Evolutionary conservation across 2,797 vertebrate species (phyloP).

Genomic region (Diglossa cyanea): DNA sequence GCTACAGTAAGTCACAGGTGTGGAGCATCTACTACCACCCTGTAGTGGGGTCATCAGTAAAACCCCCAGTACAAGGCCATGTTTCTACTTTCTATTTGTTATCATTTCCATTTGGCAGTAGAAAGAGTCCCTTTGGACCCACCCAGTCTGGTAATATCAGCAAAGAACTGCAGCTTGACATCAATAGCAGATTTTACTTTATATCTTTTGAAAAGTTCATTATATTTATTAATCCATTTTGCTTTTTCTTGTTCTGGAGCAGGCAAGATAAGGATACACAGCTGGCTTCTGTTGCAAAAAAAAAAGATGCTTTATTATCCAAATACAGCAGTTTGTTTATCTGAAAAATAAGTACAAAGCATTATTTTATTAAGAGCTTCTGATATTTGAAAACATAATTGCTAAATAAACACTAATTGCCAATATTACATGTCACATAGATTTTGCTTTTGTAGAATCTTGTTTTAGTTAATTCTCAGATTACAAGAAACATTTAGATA

Average conservation of each 20-base stretch:
- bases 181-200: background rate
- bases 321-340: background rate
- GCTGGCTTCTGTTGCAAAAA: background rate
- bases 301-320: background rate
- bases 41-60: background rate
- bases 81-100: background rate
- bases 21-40: background rate
- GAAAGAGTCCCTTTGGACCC: background rate
- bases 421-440: background rate
- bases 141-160: background rate
- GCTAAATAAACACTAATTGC: background rate
- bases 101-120: background rate
- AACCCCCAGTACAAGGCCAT: background rate
- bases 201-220: background rate
- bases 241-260: constrained; percentile 11
- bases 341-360: background rate
- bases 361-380: background rate
- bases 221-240: constrained; percentile 22
- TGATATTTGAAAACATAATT: background rate
- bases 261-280: background rate
- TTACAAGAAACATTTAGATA: background rate
- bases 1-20: background rate
- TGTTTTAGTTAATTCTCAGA: background rate
- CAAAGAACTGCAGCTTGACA: background rate
- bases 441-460: background rate